A percentile compares a stretch with the other conserved stretches of the same genome.
phyloP scores from a whole-genome alignment of 1,140 invertebrate species.

The Nasonia giraulti region DNA sequence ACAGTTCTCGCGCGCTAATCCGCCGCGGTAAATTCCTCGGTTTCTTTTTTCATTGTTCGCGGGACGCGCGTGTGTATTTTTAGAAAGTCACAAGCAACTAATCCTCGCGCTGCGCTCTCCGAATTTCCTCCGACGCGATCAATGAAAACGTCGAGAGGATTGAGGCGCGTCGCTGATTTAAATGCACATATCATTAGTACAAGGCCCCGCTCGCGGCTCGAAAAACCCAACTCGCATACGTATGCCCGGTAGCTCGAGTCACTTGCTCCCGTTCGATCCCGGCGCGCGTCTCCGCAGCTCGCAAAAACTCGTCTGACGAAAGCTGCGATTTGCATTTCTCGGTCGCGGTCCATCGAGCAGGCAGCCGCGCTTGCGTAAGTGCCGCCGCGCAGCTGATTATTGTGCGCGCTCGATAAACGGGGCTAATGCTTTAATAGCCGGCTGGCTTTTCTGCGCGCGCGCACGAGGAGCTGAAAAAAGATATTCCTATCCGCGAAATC shows the following conservation, averaged over 20 bases:
- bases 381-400: conserved; percentile 22
- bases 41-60: neutral
- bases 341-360: conserved; percentile 17
- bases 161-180: neutral
- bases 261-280: neutral
- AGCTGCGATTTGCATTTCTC: neutral
- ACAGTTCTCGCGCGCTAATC: conserved; percentile 45
- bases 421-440: conserved; percentile 44
- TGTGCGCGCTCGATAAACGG: conserved; percentile 36
- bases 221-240: too few species aligned
- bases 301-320: neutral
- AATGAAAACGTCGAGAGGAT: neutral
- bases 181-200: neutral
- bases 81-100: neutral
- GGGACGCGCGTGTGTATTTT: neutral
- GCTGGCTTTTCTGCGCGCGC: neutral
- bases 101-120: too few species aligned
- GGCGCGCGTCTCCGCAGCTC: neutral
- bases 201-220: neutral
- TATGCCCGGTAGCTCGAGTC: neutral
- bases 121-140: too few species aligned
- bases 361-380: conserved; percentile 18
- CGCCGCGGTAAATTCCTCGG: conserved; percentile 38
- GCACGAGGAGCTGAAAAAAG: too few species aligned
- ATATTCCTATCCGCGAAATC: conserved; percentile 17